Conservation (phyloP, 1,140 invertebrate species). For the Bombus superbus region DNA sequence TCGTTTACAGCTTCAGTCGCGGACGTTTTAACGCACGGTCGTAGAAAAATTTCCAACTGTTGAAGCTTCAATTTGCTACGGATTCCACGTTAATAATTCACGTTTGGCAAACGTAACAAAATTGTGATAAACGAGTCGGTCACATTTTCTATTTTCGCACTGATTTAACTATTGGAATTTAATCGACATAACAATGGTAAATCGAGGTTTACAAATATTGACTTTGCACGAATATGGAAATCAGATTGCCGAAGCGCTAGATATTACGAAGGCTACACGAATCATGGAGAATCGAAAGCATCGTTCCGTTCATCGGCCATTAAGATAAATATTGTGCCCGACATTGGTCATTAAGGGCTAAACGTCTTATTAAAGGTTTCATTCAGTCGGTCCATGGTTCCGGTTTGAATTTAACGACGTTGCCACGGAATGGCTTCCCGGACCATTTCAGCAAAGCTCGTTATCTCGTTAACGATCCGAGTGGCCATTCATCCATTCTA, state of each 20-base stretch:
- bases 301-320: slow-evolving; percentile 14
- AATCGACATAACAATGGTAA: neutral
- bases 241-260: neutral
- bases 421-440: slow-evolving; percentile 49
- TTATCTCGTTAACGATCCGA: slow-evolving; percentile 64
- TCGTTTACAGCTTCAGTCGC: too few species aligned
- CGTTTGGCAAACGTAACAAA: too few species aligned
- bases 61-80: too few species aligned
- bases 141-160: neutral
- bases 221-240: neutral
- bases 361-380: slow-evolving; percentile 55
- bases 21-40: too few species aligned
- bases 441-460: slow-evolving; percentile 52
- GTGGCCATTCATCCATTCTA: slow-evolving; percentile 59
- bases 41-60: too few species aligned
- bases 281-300: neutral
- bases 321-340: slow-evolving; percentile 36
- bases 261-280: neutral
- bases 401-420: slow-evolving; percentile 51
- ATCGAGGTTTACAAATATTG: neutral
- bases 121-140: too few species aligned
- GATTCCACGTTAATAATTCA: too few species aligned
- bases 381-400: slow-evolving; percentile 29
- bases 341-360: slow-evolving; percentile 49
- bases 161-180: neutral